Conservation (phyloP, 2,113 vertebrate genomes). For the Tympanuchus pallidicinctus region DNA sequence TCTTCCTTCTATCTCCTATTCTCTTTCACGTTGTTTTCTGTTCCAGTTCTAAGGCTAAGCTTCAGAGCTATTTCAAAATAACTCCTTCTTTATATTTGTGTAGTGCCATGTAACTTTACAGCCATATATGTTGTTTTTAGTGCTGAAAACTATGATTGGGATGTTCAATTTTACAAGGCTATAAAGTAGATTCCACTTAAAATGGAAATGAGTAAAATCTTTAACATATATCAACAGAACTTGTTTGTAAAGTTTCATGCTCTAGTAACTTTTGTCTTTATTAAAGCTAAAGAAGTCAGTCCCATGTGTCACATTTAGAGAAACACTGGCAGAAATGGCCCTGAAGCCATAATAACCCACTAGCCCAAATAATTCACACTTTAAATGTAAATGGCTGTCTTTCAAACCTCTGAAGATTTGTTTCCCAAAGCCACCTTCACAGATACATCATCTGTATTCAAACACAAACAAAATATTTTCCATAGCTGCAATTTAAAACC, state of each 20-base stretch:
- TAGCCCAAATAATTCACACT: constrained; percentile 64
- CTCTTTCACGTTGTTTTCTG: background rate
- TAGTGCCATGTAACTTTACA: background rate
- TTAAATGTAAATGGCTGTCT: constrained; percentile 55
- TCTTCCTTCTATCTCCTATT: background rate
- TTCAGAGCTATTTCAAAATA: background rate
- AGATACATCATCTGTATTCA: constrained; percentile 8
- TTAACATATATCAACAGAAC: constrained; percentile 39
- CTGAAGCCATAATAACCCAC: constrained; percentile 43
- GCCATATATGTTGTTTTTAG: constrained; percentile 21
- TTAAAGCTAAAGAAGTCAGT: constrained; percentile 38
- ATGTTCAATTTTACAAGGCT: constrained; percentile 42
- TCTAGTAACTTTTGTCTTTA: constrained; percentile 47
- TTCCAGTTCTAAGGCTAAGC: background rate
- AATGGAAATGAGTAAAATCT: constrained; percentile 60
- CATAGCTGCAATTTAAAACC: background rate
- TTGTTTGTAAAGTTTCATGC: constrained; percentile 55
- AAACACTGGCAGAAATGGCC: constrained; percentile 39
- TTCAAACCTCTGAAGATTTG: constrained; percentile 18
- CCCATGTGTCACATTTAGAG: constrained; percentile 42
- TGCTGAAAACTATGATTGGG: constrained; percentile 40
- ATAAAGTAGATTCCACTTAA: constrained; percentile 61
- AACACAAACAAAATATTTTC: background rate
- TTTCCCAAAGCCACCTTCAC: background rate
- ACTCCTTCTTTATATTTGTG: background rate